Base-by-base conservation (phyloP, 1,140 invertebrate species). In the Rhyzopertha dominica region DNA sequence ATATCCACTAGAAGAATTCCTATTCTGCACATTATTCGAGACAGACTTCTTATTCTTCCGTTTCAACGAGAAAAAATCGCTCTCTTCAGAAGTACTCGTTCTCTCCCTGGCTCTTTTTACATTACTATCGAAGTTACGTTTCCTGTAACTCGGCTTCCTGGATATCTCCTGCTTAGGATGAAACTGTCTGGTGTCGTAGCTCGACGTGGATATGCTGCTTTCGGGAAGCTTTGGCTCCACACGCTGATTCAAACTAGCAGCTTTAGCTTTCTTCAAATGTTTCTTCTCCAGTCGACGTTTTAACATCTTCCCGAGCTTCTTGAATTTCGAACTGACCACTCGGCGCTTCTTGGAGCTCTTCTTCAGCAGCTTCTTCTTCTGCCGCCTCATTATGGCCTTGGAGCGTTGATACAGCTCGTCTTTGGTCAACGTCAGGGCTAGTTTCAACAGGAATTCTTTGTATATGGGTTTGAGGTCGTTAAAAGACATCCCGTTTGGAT, bases 401-500 rank as follows among this genome's bases (percentile, higher is more conserved):
- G 86, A 89, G 57, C 88, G 78, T 61, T 90, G 84, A 61, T 90
- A 92, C 38, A 92, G 72, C 68, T 93, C 89, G 56, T 92, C 90
- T 67, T 91, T 89, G 13, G 87, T 91, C 13, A 93, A 67, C 0
- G 88, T 91, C 0, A 90, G 78, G 0, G 88, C 86, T 37, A 92
- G 69, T 70, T 91, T 90, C 28, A 92, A 63, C 17, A 92, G 68
- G 58, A 92, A 88, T 69, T 92, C 88, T 66, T 90, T 89, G 62
- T 93, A 90, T 25, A 90, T 84, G 3, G 90, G 89, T 65, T 90
- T 90, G 32, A 92, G 69, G 53, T 91, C 87, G 69, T 91, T 92
- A 68, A 90, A 93, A 14, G 86, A 90, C 87, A 93, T 92, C 34
- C 90, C 88, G 62, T 90, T 85, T 1, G 86, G 80, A 69, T 90